These are phyloP conservation scores for Hemiprocne comata DNA, from an alignment of 2,113 vertebrate genomes.

Conservation along the genomic window DNA sequence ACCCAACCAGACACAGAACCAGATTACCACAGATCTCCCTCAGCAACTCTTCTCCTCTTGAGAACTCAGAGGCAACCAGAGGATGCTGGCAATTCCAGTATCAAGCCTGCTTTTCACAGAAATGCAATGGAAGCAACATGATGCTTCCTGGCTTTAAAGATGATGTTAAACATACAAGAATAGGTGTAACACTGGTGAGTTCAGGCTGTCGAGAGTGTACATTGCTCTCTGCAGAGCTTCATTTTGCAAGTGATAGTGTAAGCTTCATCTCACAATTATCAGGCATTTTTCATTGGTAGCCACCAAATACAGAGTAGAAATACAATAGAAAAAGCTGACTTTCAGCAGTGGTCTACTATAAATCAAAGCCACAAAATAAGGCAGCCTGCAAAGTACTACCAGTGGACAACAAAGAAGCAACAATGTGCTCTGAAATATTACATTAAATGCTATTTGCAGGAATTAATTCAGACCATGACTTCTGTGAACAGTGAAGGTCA, in stretches of 20 bases:
- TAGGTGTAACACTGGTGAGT: not conserved
- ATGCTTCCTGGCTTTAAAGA: not conserved
- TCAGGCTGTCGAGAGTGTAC: not conserved
- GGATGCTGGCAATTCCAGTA: not conserved
- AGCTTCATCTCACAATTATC: not conserved
- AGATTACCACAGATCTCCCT: not conserved
- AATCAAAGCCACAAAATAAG: not conserved
- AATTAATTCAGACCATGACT: not conserved
- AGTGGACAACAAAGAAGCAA: not conserved
- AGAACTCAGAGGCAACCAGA: not conserved
- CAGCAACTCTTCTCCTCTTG: not conserved
- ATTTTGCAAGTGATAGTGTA: not conserved
- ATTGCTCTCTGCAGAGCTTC: not conserved
- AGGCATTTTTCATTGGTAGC: not conserved
- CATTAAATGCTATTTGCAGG: not conserved
- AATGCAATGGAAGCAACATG: not conserved
- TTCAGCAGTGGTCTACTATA: not conserved
- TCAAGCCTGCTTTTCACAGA: not conserved
- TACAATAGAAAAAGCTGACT: not conserved
- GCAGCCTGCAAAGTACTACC: not conserved
- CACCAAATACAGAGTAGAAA: not conserved
- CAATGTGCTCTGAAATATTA: not conserved
- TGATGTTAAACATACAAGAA: not conserved
- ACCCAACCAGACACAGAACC: not conserved
- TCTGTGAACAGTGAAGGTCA: not conserved